phyloP scores from a whole-genome alignment of 2,797 vertebrate species.

The Lagocephalus sceleratus region DNA sequence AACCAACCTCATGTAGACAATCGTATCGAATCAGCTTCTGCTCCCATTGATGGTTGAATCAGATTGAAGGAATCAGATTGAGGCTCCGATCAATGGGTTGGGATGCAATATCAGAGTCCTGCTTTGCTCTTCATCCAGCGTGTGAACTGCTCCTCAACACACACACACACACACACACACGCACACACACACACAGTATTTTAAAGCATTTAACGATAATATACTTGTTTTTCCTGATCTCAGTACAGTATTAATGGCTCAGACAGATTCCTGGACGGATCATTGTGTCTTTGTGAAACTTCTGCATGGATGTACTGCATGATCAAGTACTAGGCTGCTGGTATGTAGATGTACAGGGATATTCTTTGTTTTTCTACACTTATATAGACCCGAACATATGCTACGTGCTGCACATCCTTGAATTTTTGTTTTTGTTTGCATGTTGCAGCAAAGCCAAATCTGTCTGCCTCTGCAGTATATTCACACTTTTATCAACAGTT shows the following conservation, averaged over 20 bases:
- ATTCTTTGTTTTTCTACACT: conserved; percentile 36
- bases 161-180: conserved; percentile 13
- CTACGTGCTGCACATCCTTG: conserved; percentile 15
- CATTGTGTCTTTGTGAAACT: conserved; percentile 49
- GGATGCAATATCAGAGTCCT: background rate
- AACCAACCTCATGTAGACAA: conserved; percentile 63
- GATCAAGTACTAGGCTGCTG: conserved; percentile 39
- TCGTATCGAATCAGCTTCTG: conserved; percentile 49
- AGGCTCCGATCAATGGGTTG: conserved; percentile 15
- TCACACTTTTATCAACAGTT: conserved; percentile 42
- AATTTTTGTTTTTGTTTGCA: conserved; percentile 52
- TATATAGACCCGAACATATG: conserved; percentile 35
- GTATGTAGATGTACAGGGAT: conserved; percentile 48
- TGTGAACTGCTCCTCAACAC: conserved; percentile 26
- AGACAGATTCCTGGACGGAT: conserved; percentile 32
- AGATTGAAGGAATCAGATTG: conserved; percentile 30
- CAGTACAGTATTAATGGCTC: conserved; percentile 36
- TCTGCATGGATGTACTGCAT: conserved; percentile 70
- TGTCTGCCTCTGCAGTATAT: conserved; percentile 55
- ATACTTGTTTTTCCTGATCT: conserved; percentile 14
- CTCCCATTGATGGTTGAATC: conserved; percentile 35
- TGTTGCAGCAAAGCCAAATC: conserved; percentile 60
- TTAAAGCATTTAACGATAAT: conserved; percentile 28
- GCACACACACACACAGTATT: conserved; percentile 21
- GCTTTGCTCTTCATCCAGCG: conserved; percentile 18